phyloP scores from a whole-genome alignment of 1,140 invertebrate genomes.

The Macrobrachium nipponense region DNA sequence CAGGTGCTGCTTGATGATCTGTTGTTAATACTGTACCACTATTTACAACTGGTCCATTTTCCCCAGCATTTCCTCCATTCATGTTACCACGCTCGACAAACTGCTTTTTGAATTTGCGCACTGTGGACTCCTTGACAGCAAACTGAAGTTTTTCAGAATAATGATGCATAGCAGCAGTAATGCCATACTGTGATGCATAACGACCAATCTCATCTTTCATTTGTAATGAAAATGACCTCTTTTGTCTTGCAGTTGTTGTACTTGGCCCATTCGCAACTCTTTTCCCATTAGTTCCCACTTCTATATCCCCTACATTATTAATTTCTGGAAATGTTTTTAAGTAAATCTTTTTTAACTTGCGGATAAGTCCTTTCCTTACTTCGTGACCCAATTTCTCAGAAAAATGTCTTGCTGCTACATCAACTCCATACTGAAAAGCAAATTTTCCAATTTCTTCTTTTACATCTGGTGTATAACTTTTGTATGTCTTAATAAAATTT shows the following conservation, averaged over 20 bases:
- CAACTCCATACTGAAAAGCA: constrained; percentile 66
- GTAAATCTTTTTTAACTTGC: constrained; percentile 67
- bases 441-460: constrained; percentile 68
- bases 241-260: constrained; percentile 46
- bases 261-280: constrained; percentile 18
- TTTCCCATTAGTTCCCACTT: constrained; percentile 29
- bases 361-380: constrained; percentile 66
- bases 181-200: constrained; percentile 66
- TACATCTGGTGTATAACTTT: constrained; percentile 66
- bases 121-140: constrained; percentile 66
- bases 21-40: constrained; percentile 29
- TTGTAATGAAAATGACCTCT: constrained; percentile 63
- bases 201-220: constrained; percentile 68
- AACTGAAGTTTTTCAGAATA: constrained; percentile 67
- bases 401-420: constrained; percentile 66
- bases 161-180: constrained; percentile 66
- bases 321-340: constrained; percentile 63
- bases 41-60: constrained; percentile 12
- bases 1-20: constrained; percentile 48
- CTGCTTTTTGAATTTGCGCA: constrained; percentile 67
- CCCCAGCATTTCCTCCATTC: constrained; percentile 13
- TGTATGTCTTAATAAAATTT: constrained; percentile 68
- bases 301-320: constrained; percentile 32
- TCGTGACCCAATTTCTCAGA: constrained; percentile 65
- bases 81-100: constrained; percentile 62